Percentiles rank a stretch among this genome's conserved stretches.
Conservation (phyloP, 2,113 vertebrate species). For the Colaptes auratus region DNA sequence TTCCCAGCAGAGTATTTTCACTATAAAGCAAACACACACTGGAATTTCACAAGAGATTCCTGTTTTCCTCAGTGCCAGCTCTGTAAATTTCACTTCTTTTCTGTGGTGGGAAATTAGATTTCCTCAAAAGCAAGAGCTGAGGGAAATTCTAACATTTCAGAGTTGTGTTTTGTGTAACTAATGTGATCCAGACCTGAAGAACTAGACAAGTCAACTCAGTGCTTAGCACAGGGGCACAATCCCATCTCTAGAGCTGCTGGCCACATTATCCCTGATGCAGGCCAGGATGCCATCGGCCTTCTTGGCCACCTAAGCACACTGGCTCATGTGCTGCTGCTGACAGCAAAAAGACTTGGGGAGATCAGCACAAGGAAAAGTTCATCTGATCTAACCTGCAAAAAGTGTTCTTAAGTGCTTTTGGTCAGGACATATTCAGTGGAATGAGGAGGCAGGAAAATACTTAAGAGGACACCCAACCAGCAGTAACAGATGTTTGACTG, state of each 20-base stretch:
- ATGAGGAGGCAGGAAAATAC: background rate
- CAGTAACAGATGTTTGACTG: background rate
- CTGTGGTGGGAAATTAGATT: background rate
- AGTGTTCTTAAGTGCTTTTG: background rate
- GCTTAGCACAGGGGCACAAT: no score
- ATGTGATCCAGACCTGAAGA: background rate
- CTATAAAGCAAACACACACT: background rate
- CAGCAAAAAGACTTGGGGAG: background rate
- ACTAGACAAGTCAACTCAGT: background rate
- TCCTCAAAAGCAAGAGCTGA: background rate
- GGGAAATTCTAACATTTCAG: background rate
- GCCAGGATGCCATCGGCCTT: no score
- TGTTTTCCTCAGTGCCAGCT: background rate
- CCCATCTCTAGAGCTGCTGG: no score
- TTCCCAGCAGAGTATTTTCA: background rate
- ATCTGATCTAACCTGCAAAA: background rate
- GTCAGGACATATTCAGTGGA: background rate
- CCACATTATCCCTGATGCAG: no score
- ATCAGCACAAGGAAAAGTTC: background rate
- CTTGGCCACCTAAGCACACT: no score
- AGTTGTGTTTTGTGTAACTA: background rate
- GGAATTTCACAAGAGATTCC: background rate
- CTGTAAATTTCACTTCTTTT: background rate
- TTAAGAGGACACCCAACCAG: background rate
- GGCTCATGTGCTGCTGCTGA: background rate